Base-by-base conservation (phyloP, 2,113 vertebrate genomes). In the Corythornis madagascariensis region DNA sequence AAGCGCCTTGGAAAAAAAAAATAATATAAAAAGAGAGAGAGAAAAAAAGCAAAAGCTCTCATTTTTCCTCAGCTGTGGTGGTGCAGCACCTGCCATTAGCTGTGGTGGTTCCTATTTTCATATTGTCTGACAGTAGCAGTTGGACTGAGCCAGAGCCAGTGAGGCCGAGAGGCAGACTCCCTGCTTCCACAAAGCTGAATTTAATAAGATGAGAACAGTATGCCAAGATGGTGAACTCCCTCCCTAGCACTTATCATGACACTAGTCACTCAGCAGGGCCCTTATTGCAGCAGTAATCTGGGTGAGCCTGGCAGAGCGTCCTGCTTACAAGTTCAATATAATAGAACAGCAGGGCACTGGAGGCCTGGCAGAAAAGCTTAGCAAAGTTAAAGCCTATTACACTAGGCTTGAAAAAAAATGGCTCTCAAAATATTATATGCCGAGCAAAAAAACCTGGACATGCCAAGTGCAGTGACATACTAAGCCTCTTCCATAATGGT, bases 351-450 rank as follows among this genome's bases (percentile, higher is more conserved):
- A 98, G 98, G 98, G 98, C 97, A 97, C 95, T 97, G 96, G 96
- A 98, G 98, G 98, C 98, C 99, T 99, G 98, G 99, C 99, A 99
- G 98, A 97, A 98, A 98, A 98, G 99, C 99, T 99, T 99, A 99
- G 98, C 98, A 98, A 99, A 99, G 98, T 99, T 99, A 99, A 99
- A 99, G 98, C 98, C 98, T 99, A 98, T 98, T 98, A 99, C 98
- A 89, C 98, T 97, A 98, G 98, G 97, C 98, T 97, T 98, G 98
- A 98, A 95, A 96, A 97, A 52, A 97, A 97, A 97, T 95, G 95
- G 96, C 95, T 97, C 97, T 93, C 97, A 95, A 97, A 98, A 98
- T 97, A 98, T 97, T 97, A 97, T 96, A 97, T 88, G 91, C 90
- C n/a, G 45, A 97, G 97, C 66, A 94, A 97, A 94, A 97, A 93